Conservation (phyloP, 1,140 invertebrate species). For the Papilio polytes region DNA sequence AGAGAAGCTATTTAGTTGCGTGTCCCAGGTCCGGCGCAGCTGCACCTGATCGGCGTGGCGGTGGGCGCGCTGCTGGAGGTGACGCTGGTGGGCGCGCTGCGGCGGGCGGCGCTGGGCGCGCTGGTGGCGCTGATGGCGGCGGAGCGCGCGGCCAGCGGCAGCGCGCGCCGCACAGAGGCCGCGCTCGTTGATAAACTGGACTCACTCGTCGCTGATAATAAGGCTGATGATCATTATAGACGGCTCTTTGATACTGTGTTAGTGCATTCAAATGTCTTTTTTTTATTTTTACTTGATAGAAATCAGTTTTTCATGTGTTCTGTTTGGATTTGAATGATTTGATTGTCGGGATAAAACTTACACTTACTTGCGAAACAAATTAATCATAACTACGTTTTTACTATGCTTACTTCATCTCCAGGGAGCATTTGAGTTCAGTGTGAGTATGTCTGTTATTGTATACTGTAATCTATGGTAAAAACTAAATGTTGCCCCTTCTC, state of each 20-base stretch:
- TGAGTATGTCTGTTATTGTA: conserved; percentile 54
- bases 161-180: conserved; percentile 95
- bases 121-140: conserved; percentile 99
- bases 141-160: conserved; percentile 92
- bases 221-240: conserved; percentile 96
- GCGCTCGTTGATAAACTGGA: conserved; percentile 97
- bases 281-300: no score
- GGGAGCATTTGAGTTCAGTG: conserved; percentile 95
- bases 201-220: conserved; percentile 95
- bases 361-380: neutral
- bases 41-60: conserved; percentile 96
- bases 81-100: conserved; percentile 95
- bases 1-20: no score
- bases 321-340: no score
- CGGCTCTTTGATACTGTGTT: conserved; percentile 97
- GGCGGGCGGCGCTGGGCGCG: conserved; percentile 96
- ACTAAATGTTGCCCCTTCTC: no score
- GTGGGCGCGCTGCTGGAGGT: conserved; percentile 98
- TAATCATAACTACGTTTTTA: neutral
- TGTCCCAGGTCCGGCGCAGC: conserved; percentile 81
- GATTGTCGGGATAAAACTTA: no score
- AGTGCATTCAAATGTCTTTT: conserved; percentile 79
- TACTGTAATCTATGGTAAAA: no score
- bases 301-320: no score
- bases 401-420: conserved; percentile 82